These are phyloP conservation scores for Tylochromis polylepis DNA, from an alignment of 2,113 vertebrate genomes.

Conservation along the genomic window DNA sequence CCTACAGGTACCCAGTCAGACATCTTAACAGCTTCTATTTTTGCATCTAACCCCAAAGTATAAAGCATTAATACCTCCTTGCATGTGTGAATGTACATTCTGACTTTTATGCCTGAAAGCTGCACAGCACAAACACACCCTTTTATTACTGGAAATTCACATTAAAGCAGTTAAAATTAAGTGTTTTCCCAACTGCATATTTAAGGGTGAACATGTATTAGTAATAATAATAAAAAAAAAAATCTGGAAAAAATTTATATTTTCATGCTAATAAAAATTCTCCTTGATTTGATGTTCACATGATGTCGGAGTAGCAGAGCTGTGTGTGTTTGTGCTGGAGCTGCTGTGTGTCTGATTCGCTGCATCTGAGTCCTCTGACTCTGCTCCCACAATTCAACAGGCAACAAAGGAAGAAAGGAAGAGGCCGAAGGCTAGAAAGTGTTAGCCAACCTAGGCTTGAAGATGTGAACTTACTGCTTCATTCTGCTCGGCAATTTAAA, in stretches of 20 bases:
- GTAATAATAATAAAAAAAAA: neutral
- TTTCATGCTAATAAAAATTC: neutral
- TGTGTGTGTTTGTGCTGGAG: neutral
- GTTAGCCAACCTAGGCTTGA: conserved; percentile 49
- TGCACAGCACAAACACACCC: neutral
- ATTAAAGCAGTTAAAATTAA: neutral
- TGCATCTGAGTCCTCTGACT: conserved; percentile 22
- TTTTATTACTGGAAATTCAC: neutral
- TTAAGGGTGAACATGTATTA: neutral
- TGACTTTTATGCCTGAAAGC: neutral
- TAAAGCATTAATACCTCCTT: neutral
- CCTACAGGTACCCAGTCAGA: neutral
- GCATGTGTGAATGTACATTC: neutral
- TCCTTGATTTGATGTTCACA: neutral
- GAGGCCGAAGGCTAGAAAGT: conserved; percentile 61
- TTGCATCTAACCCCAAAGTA: neutral
- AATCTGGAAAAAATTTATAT: neutral
- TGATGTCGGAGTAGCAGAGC: neutral
- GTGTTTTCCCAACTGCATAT: neutral
- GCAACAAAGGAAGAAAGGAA: conserved; percentile 76
- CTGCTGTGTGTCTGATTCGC: conserved; percentile 40
- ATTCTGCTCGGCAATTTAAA: neutral
- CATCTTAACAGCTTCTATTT: neutral
- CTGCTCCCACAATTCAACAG: conserved; percentile 76
- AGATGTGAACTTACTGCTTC: conserved; percentile 26